Conservation (phyloP, 2,888 invertebrate species). For the Polydrusus cervinus region DNA sequence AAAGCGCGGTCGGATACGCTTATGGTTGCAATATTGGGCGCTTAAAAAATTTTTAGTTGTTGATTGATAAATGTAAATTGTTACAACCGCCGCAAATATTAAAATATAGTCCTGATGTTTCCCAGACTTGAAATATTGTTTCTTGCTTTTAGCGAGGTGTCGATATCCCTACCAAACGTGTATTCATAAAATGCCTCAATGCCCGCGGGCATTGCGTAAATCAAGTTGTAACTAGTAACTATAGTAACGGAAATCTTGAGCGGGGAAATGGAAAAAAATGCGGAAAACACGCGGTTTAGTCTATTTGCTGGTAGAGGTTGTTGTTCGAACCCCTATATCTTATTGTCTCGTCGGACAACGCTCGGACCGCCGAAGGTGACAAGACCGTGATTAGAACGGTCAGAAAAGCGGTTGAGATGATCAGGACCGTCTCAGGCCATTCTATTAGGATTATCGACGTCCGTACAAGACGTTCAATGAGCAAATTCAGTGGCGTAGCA, state of each 20-base stretch:
- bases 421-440: slow-evolving; percentile 32
- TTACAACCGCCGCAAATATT: too few species aligned
- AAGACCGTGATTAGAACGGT: slow-evolving; percentile 53
- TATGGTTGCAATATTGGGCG: neutral
- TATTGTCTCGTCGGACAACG: slow-evolving; percentile 53
- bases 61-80: too few species aligned
- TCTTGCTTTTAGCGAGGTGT: slow-evolving; percentile 28
- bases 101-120: too few species aligned
- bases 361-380: slow-evolving; percentile 52
- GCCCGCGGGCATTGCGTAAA: slow-evolving; percentile 41
- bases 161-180: slow-evolving; percentile 17
- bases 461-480: too few species aligned
- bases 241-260: slow-evolving; percentile 48
- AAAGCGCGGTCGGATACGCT: too few species aligned
- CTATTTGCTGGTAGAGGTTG: slow-evolving; percentile 46
- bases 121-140: neutral
- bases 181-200: slow-evolving; percentile 1
- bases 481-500: too few species aligned
- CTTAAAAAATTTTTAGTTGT: too few species aligned
- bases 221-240: slow-evolving; percentile 40
- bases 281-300: slow-evolving; percentile 44
- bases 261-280: slow-evolving; percentile 45
- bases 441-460: too few species aligned
- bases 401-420: slow-evolving; percentile 33
- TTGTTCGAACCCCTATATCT: slow-evolving; percentile 51